Percentiles rank a stretch among this genome's conserved stretches.
Evolutionary conservation across 2,797 vertebrate species (phyloP).

Genomic region (Oreortyx pictus): DNA sequence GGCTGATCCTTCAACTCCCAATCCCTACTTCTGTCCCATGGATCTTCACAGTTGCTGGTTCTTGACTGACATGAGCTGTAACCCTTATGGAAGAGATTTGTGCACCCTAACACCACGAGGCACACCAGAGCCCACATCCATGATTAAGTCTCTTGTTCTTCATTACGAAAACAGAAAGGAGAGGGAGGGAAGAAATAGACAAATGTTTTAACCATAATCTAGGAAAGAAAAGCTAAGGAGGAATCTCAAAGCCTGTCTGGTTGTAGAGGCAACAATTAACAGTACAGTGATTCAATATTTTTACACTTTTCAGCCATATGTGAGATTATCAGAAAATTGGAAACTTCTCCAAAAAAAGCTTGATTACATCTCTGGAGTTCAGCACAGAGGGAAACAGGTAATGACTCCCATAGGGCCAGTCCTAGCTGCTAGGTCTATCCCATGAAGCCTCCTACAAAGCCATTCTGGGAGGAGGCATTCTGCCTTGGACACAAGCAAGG

Average conservation of each 20-base stretch:
- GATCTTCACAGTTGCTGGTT: background rate
- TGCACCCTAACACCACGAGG: rapidly evolving
- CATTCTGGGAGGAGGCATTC: background rate
- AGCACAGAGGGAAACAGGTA: background rate
- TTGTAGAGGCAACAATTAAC: background rate
- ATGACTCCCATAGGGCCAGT: background rate
- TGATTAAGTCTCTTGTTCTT: background rate
- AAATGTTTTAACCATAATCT: background rate
- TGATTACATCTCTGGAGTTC: background rate
- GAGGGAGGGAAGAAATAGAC: background rate
- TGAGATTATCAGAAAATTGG: background rate
- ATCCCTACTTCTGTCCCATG: background rate
- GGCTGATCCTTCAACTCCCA: background rate
- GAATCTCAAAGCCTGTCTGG: background rate
- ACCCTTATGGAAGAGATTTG: background rate
- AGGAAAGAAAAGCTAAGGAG: background rate
- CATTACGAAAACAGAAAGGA: background rate
- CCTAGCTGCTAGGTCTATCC: background rate
- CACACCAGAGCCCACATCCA: background rate
- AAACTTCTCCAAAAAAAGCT: background rate
- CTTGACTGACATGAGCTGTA: rapidly evolving
- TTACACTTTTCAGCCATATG: background rate
- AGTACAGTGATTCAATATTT: rapidly evolving
- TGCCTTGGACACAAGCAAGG: background rate
- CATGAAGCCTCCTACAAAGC: background rate